Evolutionary conservation across 2,888 invertebrate genomes (phyloP), one percentile per base, ranked within the genome.

Genomic region (Dinocampus coccinellae): DNA sequence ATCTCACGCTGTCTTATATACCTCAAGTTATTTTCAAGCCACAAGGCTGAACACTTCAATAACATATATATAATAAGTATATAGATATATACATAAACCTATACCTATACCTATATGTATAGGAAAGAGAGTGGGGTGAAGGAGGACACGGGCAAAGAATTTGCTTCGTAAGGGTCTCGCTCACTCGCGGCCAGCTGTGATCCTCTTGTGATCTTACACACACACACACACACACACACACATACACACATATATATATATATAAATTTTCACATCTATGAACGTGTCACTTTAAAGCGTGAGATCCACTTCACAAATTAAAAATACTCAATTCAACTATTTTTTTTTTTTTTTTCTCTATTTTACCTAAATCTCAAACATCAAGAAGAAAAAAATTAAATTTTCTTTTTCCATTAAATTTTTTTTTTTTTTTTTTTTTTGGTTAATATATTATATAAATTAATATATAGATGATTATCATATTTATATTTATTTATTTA

Each of bases 81-180:
- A n/a, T n/a, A n/a, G n/a, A n/a, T n/a, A n/a, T n/a, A n/a, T n/a
- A n/a, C n/a, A n/a, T n/a, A n/a, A n/a, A n/a, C n/a, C n/a, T n/a
- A n/a, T n/a, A n/a, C n/a, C n/a, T n/a, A n/a, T n/a, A n/a, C n/a
- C n/a, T n/a, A n/a, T n/a, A n/a, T n/a, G n/a, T n/a, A n/a, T n/a
- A 70, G 34, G 70, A 58, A 26, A 70, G 63, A 60, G 39, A 55
- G 75, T 69, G 73, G 78, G 73, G 72, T 74, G 60, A 70, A 81
- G 53, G n/a, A n/a, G n/a, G n/a, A n/a, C n/a, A n/a, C n/a, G n/a
- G n/a, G n/a, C n/a, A n/a, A 65, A 79, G 82, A 83, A 83, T 83
- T 81, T 74, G 83, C 83, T 79, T 81, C 78, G 83, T 83, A 83
- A 83, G 83, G 80, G 78, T 76, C 62, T 26, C 74, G 71, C 73